phyloP scores from a whole-genome alignment of 2,888 invertebrate genomes.

The Tridacna crocea region DNA sequence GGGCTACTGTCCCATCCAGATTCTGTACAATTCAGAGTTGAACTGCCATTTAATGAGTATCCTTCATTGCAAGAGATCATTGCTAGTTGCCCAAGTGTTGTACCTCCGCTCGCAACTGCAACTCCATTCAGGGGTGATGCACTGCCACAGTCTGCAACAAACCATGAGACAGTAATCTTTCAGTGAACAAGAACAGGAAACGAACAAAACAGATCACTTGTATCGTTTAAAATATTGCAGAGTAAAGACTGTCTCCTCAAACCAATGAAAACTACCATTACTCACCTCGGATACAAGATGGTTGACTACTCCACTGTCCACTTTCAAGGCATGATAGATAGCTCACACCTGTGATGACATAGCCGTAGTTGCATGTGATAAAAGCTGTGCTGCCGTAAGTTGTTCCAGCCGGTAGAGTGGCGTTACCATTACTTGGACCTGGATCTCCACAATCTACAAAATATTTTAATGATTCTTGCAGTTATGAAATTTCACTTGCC shows the following conservation, averaged over 20 bases:
- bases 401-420: neutral
- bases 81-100: neutral
- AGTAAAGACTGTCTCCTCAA: neutral
- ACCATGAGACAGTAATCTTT: conserved; percentile 1
- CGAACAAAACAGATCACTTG: neutral
- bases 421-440: conserved; percentile 8
- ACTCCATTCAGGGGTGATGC: conserved; percentile 9
- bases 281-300: conserved; percentile 29
- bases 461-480: too few species aligned
- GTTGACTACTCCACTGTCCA: conserved; percentile 16
- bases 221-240: neutral
- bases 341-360: neutral
- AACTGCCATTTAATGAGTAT: conserved; percentile 2
- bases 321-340: neutral
- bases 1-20: conserved; percentile 16
- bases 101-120: neutral
- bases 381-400: conserved; percentile 13
- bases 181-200: neutral
- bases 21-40: neutral
- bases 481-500: too few species aligned
- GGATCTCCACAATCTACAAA: conserved; percentile 31
- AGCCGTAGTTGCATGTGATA: conserved; percentile 21
- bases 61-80: neutral
- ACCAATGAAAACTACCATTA: too few species aligned
- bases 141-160: conserved; percentile 11